These are phyloP conservation scores for Poeciliopsis turrubarensis DNA, from an alignment of 2,113 vertebrate species.

Conservation along the genomic window DNA sequence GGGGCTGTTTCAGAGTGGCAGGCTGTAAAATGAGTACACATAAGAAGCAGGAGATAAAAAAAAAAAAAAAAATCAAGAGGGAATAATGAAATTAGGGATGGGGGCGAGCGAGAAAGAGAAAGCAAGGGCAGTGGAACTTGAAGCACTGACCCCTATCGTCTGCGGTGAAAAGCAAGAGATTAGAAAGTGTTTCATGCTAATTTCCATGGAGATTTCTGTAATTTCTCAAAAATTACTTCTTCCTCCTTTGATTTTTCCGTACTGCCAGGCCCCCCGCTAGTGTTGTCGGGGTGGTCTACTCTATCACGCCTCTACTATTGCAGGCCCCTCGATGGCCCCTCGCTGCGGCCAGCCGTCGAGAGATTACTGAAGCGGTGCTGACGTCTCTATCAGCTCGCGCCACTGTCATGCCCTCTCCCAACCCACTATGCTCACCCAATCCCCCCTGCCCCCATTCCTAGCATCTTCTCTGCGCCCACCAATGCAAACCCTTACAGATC, in stretches of 20 bases:
- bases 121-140: conserved; percentile 84
- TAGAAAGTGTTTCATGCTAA: conserved; percentile 99
- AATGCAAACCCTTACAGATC: conserved; percentile 81
- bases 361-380: conserved; percentile 91
- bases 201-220: conserved; percentile 99
- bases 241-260: conserved; percentile 91
- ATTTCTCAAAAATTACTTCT: conserved; percentile 95
- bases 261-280: conserved; percentile 81
- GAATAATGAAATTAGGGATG: conserved; percentile 84
- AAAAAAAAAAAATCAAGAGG: conserved; percentile 74
- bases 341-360: conserved; percentile 86
- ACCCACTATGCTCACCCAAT: conserved; percentile 64
- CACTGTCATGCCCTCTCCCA: conserved; percentile 82
- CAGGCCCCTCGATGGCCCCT: conserved; percentile 85
- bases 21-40: conserved; percentile 85
- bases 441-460: conserved; percentile 45
- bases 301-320: conserved; percentile 85
- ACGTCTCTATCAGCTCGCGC: conserved; percentile 92
- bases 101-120: conserved; percentile 83
- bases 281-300: conserved; percentile 90
- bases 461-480: conserved; percentile 64
- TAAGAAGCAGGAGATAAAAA: conserved; percentile 63
- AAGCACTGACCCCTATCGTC: conserved; percentile 95
- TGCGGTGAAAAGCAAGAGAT: conserved; percentile 92
- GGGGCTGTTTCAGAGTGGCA: conserved; percentile 78